Base-by-base conservation (phyloP, 2,888 invertebrate genomes). In the Parnassius apollo region DNA sequence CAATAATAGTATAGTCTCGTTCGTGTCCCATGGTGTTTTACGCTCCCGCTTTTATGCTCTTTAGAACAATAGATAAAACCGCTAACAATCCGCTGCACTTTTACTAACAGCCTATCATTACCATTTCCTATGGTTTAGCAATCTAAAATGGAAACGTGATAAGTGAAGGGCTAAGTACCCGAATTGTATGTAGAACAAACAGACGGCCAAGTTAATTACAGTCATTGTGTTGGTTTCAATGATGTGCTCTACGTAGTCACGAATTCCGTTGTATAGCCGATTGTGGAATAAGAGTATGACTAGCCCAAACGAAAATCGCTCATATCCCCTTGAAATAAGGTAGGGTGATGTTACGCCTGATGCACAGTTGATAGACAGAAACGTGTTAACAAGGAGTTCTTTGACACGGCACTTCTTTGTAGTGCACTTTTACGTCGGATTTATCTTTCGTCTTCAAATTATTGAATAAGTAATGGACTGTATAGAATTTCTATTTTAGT, bases 161-260 rank as follows among this genome's bases (percentile, higher is more conserved):
- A 86, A 86, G 90, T 88, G 91, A 91, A 89, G 91, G 90, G 91
- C 86, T 78, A 72, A 78, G 81, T 77, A 80, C 75, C 78, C 75
- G 70, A 83, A 81, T 82, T 72, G 78, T 82, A 84, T 83, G 81
- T 84, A 86, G 87, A 86, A 86, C 88, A 89, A 87, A 87, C 80
- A 82, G 79, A 74, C 77, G 71, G 73, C 73, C 72, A 75, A 77
- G 78, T 78, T 87, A 85, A 90, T 90, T 88, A 87, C 79, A 82
- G 77, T 77, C 80, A 82, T 86, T 86, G 83, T 83, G 69, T 71
- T 68, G 60, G 54, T 54, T 62, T 25, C 63, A 62, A 61, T 51
- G 46, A 66, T 64, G 53, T 59, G 66, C 67, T 65, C 65, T 61
- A 55, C 58, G 63, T 58, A 55, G 59, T 64, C 69, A 71, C 67